Base-by-base conservation (phyloP, 2,113 vertebrate genomes). In the Andinoacara biseriatus region DNA sequence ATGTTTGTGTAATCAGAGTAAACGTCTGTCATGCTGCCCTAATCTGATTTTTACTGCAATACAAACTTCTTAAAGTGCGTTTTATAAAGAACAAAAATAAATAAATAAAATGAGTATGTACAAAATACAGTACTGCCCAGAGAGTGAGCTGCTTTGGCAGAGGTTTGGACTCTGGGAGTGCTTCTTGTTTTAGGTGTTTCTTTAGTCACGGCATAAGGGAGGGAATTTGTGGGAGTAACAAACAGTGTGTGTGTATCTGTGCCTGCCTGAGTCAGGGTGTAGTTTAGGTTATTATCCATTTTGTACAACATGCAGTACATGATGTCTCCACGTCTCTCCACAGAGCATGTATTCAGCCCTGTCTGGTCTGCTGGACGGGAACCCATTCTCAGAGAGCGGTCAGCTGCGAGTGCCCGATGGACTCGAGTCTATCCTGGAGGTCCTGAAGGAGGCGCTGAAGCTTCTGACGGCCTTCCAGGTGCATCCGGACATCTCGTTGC, bases 321-420 rank as follows among this genome's bases (percentile, higher is more conserved):
- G 5, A 79, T 5, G 38, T 31, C 20, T 0, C 14, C 75, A 0
- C 18, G 3, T 59, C n/a, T 38, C 14, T 82, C 43, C 33, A 10
- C 90, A 96, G 96, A 96, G 89, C 26, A 95, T 96, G 93, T 96
- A 96, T 40, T 78, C 91, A 0, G 88, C 93, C 2, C 63, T 96
- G 84, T 92, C 94, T 0, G 90, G 92, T 1, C 86, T 96, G 81
- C 89, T 96, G 87, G 95, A 96, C 9, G 95, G 96, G 40, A 96
- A 96, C 90, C 96, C 96, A 2, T 96, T 96, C 87, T 93, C 95
- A 0, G 95, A 95, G 76, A 76, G 84, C 14, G 93, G 95, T 0
- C 94, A 92, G 87, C 92, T 96, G 74, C 83, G 87, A 3, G 84
- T 91, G 10, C 94, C 96, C 1, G 89, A 85, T 0, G 94, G 94